A percentile compares a stretch with the other conserved stretches of the same genome.
Evolutionary conservation across 2,888 invertebrate species (phyloP).

Genomic region (Caenorhabditis sp.): DNA sequence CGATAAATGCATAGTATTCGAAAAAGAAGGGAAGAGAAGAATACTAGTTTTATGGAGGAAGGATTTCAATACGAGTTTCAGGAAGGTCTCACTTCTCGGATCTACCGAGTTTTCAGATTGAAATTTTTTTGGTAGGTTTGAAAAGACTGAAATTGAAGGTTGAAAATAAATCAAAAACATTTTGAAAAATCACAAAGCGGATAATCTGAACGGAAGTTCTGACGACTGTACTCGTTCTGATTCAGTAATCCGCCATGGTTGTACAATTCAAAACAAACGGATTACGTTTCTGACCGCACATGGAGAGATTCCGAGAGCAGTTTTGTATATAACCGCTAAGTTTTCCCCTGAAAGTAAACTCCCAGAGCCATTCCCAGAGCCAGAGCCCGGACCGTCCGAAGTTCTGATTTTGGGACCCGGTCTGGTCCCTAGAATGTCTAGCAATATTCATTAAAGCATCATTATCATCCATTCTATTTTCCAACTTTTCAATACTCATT

Average conservation of each 20-base stretch:
- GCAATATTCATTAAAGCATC: too few species aligned
- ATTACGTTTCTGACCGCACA: too few species aligned
- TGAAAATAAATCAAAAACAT: neutral
- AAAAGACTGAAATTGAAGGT: neutral
- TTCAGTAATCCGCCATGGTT: neutral
- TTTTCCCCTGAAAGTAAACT: too few species aligned
- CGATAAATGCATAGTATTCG: conserved; percentile 58
- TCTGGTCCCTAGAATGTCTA: too few species aligned
- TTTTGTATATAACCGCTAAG: too few species aligned
- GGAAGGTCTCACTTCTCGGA: neutral
- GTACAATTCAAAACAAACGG: neutral
- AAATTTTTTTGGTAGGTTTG: neutral
- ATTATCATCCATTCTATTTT: neutral
- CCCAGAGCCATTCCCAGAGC: too few species aligned
- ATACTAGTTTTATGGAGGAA: neutral
- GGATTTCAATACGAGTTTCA: conserved; percentile 1
- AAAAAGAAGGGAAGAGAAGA: conserved; percentile 13
- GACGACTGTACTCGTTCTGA: neutral
- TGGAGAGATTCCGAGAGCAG: too few species aligned
- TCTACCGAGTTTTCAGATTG: too few species aligned
- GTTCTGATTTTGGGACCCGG: too few species aligned
- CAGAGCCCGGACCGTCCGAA: too few species aligned
- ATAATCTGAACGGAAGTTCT: conserved; percentile 28
- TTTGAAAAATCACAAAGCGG: neutral
- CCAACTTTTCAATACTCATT: neutral